Evolutionary conservation across 2,797 vertebrate species (phyloP).

Genomic region (Natrix natrix): DNA sequence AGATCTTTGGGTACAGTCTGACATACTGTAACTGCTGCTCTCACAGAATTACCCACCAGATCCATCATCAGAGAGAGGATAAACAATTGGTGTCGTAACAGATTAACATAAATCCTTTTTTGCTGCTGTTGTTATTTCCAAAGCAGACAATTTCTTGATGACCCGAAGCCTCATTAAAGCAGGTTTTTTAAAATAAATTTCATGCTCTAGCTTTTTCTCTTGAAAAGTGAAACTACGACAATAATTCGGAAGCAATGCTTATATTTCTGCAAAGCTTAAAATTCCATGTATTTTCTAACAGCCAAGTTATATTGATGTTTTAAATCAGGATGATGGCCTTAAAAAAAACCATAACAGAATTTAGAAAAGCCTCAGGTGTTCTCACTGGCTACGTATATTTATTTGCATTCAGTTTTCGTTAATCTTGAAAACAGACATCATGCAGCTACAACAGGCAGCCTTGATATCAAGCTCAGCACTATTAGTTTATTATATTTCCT

Average conservation of each 20-base stretch:
- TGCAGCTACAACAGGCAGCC: neutral
- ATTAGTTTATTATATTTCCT: neutral
- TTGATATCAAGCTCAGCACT: neutral
- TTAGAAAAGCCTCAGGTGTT: neutral
- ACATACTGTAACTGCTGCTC: neutral
- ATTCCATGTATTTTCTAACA: neutral
- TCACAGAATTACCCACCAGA: neutral
- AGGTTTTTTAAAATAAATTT: conserved; percentile 43
- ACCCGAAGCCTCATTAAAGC: conserved; percentile 58
- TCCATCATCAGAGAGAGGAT: conserved; percentile 24
- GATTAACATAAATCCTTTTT: conserved; percentile 48
- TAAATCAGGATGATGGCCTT: neutral
- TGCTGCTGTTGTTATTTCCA: conserved; percentile 36
- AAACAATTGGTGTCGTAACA: conserved; percentile 50
- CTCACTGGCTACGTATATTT: neutral
- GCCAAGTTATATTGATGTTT: neutral
- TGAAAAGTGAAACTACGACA: neutral
- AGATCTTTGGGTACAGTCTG: neutral
- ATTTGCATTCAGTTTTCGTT: neutral
- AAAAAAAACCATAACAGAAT: neutral
- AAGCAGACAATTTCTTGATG: conserved; percentile 53
- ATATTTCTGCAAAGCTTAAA: neutral
- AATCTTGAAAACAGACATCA: neutral
- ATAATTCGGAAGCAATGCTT: neutral
- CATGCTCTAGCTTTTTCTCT: conserved; percentile 22